A percentile compares a stretch with the other conserved stretches of the same genome.
These are phyloP conservation scores for Phrynocephalus vlangalii DNA, from an alignment of 2,797 vertebrate species.

Conservation along the genomic window DNA sequence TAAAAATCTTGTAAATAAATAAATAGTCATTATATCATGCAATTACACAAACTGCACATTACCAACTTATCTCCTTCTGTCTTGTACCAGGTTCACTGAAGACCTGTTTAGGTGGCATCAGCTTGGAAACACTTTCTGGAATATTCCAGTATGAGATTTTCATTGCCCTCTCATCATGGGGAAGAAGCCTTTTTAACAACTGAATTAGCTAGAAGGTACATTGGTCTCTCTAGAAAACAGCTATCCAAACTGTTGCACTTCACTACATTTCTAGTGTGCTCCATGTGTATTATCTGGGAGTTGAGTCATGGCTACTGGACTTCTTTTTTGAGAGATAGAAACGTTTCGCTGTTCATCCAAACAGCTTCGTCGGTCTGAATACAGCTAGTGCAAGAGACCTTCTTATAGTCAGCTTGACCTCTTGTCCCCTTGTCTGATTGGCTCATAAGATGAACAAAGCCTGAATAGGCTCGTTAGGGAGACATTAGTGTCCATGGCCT, in stretches of 20 bases:
- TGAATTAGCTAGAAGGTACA: conserved; percentile 20
- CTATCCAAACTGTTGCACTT: conserved; percentile 56
- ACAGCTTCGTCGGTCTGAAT: too few relatives aligned
- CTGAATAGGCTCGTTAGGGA: too few relatives aligned
- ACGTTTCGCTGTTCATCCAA: too few relatives aligned
- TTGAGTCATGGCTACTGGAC: too few relatives aligned
- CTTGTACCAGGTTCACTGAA: neutral
- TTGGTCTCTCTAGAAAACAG: conserved; percentile 56
- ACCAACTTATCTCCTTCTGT: neutral
- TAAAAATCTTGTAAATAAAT: too few relatives aligned
- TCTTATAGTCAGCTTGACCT: too few relatives aligned
- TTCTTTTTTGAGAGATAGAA: too few relatives aligned
- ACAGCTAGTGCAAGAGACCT: too few relatives aligned
- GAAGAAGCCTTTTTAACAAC: neutral
- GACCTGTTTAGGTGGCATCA: neutral
- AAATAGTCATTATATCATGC: neutral
- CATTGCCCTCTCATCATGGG: neutral
- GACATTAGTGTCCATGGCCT: too few relatives aligned
- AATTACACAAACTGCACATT: neutral
- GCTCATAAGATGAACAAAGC: too few relatives aligned
- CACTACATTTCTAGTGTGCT: conserved; percentile 70
- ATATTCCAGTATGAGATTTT: neutral
- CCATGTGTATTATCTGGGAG: conserved; percentile 69
- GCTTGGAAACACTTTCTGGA: neutral
- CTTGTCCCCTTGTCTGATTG: too few relatives aligned